Base-by-base conservation (phyloP, 2,888 invertebrate genomes). In the Drosophila anomalipes region DNA sequence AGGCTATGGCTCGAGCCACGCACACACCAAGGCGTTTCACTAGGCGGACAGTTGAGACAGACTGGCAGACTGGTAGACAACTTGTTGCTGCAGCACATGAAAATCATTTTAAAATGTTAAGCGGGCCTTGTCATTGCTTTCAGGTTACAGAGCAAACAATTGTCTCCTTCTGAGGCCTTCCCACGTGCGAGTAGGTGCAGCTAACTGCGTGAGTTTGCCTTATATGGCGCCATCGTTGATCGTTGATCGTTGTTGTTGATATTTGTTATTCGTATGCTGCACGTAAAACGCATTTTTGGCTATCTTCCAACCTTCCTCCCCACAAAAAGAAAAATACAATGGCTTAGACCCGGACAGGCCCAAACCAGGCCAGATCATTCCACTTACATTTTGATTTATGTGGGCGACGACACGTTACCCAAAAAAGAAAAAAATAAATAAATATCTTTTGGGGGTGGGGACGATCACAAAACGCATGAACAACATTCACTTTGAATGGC, bases 41-140 rank as follows among this genome's bases (percentile, higher is more conserved):
- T 26, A 37, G 81, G 81, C 81, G 72, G 72, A 76, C 78, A 67
- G 59, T 12, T 54, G 47, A 41, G 61, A 57, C 58, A 57, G 64
- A 37, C 57, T 44, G 35, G 49, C 62, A 54, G 70, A 70, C 70
- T 51, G 64, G 22, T 32, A 61, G 81, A 81, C 71, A 76, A 81
- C 77, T 68, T 76, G 71, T 71, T 80, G 79, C 70, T 49, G 56
- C 68, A 75, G 75, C 81, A 79, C 85, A 87, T 81, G 81, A 83
- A 89, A 91, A 89, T 78, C 87, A 91, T 89, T 91, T 89, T 89
- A 84, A 86, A 83, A 79, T 79, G 72, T 83, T 86, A 77, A 82
- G 70, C 76, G 89, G 79, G 79, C 85, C 89, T 74, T 89, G 85
- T 87, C 88, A 87, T 57, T 62, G 80, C 79, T 77, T 82, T 82